Evolutionary conservation across 2,113 vertebrate genomes (phyloP), one percentile per base, ranked within the genome.

Genomic region (Periophthalmus modestus): DNA sequence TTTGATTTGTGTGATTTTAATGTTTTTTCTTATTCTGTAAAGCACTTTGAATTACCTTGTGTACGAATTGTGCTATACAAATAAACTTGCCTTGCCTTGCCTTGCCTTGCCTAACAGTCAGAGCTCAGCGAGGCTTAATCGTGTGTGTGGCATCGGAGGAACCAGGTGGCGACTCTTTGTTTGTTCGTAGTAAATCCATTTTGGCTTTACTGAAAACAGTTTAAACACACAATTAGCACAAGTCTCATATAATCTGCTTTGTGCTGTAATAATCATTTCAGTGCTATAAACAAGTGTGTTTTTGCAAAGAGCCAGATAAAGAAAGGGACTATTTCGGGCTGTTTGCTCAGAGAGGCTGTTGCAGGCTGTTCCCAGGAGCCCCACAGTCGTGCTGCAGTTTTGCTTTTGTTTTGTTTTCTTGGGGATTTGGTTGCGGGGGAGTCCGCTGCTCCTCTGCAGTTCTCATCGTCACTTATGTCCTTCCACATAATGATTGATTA

Each of bases 361-460:
- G 90, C 88, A 75, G 74, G 73, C 77, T 33, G 82, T 93, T 93
- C 92, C 92, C 92, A 92, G 82, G 92, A 92, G 90, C 86, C 89
- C 79, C 83, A 73, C 80, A 75, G 79, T 68, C 75, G 83, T 67
- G 36, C 83, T 88, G 85, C 84, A 84, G 74, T 87, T 90, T 83
- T 84, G 82, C 84, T 88, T 91, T 86, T 89, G 85, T 88, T 85
- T 89, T 88, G 87, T 89, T 91, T 89, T 88, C 85, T 89, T 87
- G 77, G 23, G 85, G 79, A 90, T 89, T 81, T 82, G 84, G 28
- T 28, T 75, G 80, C 84, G 87, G 80, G 77, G 79, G 82, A 89
- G 89, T 90, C 87, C 81, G 88, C 59, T 81, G 78, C 80, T 84
- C 72, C 82, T 84, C 73, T 85, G 55, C 82, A 82, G 74, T 87